phyloP scores from a whole-genome alignment of 2,888 invertebrate species.

The Embidobia sp. region DNA sequence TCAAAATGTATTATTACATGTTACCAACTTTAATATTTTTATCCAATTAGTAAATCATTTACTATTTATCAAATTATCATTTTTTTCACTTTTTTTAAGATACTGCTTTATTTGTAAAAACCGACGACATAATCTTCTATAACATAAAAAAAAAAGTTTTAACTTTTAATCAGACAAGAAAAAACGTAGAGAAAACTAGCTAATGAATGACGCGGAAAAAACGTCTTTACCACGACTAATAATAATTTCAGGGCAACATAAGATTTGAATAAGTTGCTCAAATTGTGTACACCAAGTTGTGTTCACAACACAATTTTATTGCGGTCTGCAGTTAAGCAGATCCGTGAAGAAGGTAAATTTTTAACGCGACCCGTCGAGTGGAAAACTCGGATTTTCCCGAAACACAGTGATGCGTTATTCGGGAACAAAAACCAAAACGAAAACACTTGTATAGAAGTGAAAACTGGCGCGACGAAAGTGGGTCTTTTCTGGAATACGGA shows the following conservation, averaged over 20 bases:
- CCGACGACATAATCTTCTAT: no score
- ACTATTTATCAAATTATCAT: no score
- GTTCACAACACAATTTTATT: constrained; percentile 72
- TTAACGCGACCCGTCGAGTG: constrained; percentile 68
- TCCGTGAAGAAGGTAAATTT: constrained; percentile 68
- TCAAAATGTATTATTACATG: no score
- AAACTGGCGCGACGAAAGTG: constrained; percentile 51
- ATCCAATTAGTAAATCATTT: no score
- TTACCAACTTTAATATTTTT: no score
- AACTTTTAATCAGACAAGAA: no score
- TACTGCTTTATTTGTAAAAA: no score
- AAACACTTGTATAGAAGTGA: constrained; percentile 59
- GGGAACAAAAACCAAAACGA: constrained; percentile 41
- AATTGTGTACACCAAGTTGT: constrained; percentile 63
- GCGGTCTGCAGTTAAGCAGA: constrained; percentile 69
- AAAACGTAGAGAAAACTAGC: no score
- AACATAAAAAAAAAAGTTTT: no score
- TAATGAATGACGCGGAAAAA: no score
- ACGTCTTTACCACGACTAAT: no score
- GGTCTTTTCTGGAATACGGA: constrained; percentile 38
- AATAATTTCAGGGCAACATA: background rate
- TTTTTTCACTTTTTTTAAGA: no score
- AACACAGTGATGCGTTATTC: constrained; percentile 66
- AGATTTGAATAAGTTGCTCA: constrained; percentile 34
- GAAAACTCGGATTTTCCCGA: constrained; percentile 67